Evolutionary conservation across 2,888 invertebrate species (phyloP), one percentile per base, ranked within the genome.

Genomic region (Dasysyrphus albostriatus): DNA sequence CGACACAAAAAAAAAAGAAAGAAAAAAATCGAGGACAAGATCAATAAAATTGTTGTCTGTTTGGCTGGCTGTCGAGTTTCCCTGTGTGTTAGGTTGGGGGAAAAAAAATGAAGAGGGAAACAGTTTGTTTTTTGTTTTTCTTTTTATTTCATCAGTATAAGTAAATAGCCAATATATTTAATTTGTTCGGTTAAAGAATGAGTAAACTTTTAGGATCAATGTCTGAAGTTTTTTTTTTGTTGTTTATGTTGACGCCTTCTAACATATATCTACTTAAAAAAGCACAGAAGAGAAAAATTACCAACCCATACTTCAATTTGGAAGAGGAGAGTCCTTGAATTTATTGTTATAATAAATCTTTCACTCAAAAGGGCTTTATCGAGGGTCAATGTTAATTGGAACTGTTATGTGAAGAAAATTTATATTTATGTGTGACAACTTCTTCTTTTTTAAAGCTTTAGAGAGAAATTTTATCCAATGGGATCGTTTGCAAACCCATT

Each of bases 121-220:
- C 70, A 34, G 79, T 83, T 65, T 44, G 63, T 61, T 49, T 65
- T 14, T 54, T 65, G 10, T 32, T 47, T 10, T 19, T n/a, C 47
- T 58, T 42, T 70, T 39, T 56, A 44, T 69, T 59, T 56, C 47
- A 49, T 83, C 24, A 65, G 44, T 65, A 61, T 42, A 44, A 80
- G 70, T 80, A 79, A 83, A 83, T 72, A 77, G 61, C 61, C 69
- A 58, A 77, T 47, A 85, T 69, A 81, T 77, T 81, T 85, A 81
- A 81, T 85, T 85, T 85, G 67, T 69, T 69, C 61, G 69, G 69
- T 74, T 81, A 73, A 67, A n/a, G 72, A 59, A 69, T 80, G 81
- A 76, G 69, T 61, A 73, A 74, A 61, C 14, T 61, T 61, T 61
- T n/a, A 61, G 61, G 44, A 47, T 65, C 65, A 47, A 65, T 65